Evolutionary conservation across 53 echinoderm and acorn worm species (phyloP).

Genomic region (Astropecten irregularis): DNA sequence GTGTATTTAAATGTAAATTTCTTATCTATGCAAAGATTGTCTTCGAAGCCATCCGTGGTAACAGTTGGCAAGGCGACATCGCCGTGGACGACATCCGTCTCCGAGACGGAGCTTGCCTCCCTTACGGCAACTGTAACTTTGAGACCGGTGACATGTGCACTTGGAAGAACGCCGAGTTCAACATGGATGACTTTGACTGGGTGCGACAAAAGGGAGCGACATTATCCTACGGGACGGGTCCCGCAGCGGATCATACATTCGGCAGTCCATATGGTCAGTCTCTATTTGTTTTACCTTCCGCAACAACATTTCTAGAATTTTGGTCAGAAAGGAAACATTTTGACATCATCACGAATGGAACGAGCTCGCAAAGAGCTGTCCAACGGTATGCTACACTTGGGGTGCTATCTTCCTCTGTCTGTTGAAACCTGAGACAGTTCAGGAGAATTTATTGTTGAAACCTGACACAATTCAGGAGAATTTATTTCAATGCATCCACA

Average conservation of each 20-base stretch:
- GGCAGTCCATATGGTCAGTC: slow-evolving; percentile 77
- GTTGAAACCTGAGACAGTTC: no score
- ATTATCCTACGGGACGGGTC: slow-evolving; percentile 66
- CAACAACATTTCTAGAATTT: background rate
- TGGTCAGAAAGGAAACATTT: no score
- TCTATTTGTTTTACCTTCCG: background rate
- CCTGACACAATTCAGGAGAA: no score
- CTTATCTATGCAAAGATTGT: slow-evolving; percentile 76
- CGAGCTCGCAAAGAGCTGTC: no score
- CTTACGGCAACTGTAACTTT: slow-evolving; percentile 81
- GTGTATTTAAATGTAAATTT: no score
- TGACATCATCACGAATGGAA: no score
- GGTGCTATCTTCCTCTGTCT: no score
- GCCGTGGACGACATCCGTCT: slow-evolving; percentile 76
- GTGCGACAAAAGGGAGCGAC: slow-evolving; percentile 63
- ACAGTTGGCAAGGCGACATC: slow-evolving; percentile 63
- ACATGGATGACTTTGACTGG: slow-evolving; percentile 91
- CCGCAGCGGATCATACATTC: slow-evolving; percentile 75
- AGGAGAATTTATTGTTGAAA: no score
- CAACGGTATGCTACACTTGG: no score
- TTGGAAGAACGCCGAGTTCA: slow-evolving; percentile 80
- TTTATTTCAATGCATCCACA: no score
- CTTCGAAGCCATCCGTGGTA: slow-evolving; percentile 74
- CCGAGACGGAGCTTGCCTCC: slow-evolving; percentile 53
- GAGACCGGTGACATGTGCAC: slow-evolving; percentile 74